These are phyloP conservation scores for Cnemophilus loriae DNA, from an alignment of 2,113 vertebrate species.

Conservation along the genomic window DNA sequence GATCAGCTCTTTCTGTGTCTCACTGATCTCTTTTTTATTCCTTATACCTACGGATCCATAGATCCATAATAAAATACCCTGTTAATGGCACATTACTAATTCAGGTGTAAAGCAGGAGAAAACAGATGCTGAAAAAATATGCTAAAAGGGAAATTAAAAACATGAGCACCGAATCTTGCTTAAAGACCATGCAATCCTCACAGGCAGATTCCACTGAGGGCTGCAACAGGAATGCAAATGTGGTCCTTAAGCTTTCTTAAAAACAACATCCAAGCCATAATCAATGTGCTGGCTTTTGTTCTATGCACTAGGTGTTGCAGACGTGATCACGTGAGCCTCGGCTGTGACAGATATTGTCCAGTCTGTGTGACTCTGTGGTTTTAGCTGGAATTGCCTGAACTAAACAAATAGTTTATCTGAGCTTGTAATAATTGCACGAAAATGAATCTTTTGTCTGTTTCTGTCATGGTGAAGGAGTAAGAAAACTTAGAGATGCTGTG, in stretches of 20 bases:
- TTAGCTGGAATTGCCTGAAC: not conserved
- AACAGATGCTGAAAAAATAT: not conserved
- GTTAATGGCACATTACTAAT: not conserved
- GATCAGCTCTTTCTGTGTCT: not conserved
- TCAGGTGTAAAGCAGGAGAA: not conserved
- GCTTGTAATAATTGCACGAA: not conserved
- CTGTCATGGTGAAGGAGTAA: not conserved
- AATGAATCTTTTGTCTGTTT: constrained; percentile 9
- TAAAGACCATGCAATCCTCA: not conserved
- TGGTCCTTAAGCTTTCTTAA: constrained; percentile 19
- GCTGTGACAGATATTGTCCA: not conserved
- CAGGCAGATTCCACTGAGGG: constrained; percentile 21
- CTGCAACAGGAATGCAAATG: constrained; percentile 41
- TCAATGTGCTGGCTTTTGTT: constrained; percentile 51
- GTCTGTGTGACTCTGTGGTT: not conserved
- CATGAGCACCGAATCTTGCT: not conserved
- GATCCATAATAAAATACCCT: not conserved
- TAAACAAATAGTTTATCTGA: not conserved
- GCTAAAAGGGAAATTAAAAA: constrained; percentile 4
- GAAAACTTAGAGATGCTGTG: not conserved
- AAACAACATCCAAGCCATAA: constrained; percentile 46
- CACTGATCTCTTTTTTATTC: not conserved
- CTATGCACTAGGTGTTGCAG: constrained; percentile 28
- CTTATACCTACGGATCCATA: not conserved
- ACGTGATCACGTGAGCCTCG: not conserved